phyloP scores from a whole-genome alignment of 2,888 invertebrate genomes.

The Drosophila setosimentum region DNA sequence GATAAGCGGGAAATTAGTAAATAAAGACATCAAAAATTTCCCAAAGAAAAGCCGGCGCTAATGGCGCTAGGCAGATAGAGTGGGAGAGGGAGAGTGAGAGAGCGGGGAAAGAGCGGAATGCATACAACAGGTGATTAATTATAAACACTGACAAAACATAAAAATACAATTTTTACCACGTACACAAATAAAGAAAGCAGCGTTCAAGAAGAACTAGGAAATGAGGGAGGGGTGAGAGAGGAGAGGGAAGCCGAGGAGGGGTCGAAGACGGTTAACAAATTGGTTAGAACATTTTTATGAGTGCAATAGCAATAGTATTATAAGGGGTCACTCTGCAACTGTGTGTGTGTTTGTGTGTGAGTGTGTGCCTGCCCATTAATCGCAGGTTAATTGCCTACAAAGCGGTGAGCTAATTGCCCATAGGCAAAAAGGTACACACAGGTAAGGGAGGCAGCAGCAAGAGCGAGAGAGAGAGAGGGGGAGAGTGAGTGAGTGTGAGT shows the following conservation, averaged over 20 bases:
- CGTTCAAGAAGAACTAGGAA: background rate
- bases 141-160: slow-evolving; percentile 82
- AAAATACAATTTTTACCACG: slow-evolving; percentile 78
- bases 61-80: slow-evolving; percentile 63
- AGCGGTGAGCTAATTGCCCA: slow-evolving; percentile 75
- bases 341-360: slow-evolving; percentile 23
- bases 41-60: slow-evolving; percentile 73
- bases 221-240: background rate
- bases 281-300: slow-evolving; percentile 73
- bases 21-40: slow-evolving; percentile 75
- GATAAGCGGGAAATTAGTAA: slow-evolving; percentile 81
- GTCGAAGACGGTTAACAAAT: slow-evolving; percentile 61
- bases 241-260: slow-evolving; percentile 3
- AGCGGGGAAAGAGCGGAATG: slow-evolving; percentile 39
- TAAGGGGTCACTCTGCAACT: slow-evolving; percentile 39
- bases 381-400: slow-evolving; percentile 79
- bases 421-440: slow-evolving; percentile 47
- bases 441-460: slow-evolving; percentile 25
- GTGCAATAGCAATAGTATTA: slow-evolving; percentile 44
- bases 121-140: slow-evolving; percentile 80
- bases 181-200: slow-evolving; percentile 56
- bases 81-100: slow-evolving; percentile 3
- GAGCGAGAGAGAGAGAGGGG: background rate
- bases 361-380: slow-evolving; percentile 69
- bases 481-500: background rate